Evolutionary conservation across 2,888 invertebrate genomes (phyloP), one percentile per base, ranked within the genome.

Genomic region (Chironomus tentans): DNA sequence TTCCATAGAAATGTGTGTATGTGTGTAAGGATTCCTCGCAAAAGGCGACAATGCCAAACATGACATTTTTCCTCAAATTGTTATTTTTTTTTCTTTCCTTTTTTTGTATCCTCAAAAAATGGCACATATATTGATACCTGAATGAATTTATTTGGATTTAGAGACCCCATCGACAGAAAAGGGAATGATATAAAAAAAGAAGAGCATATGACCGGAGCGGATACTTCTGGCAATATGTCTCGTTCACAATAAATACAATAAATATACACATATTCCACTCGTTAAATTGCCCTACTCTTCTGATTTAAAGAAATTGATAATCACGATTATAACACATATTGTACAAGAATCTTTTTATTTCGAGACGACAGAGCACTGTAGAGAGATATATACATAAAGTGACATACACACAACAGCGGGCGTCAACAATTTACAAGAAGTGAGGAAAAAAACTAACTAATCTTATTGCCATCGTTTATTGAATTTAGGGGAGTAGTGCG

Each of bases 281-380:
- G 24, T 61, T 73, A 73, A 62, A 62, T 46, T 18, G 72, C 38
- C 38, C 72, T 46, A 18, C 38, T 38, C 38, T 61, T 38, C 62
- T 46, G 72, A 73, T 73, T 73, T 73, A 73, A 73, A 73, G 46
- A 56, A 28, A 28, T 46, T 73, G 72, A 73, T 73, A 73, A 73
- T 73, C 72, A 73, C 72, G 72, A 73, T 73, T 56, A 73, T 73
- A 73, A 62, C 72, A 73, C 72, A 73, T 73, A 73, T 62, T 73
- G 72, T 73, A 73, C 72, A 73, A 62, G 50, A 73, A 62, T 71
- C 71, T 38, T 38, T 38, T 38, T 38, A 38, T 38, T 38, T 38
- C 38, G 38, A 38, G 10, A 38, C 7, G 38, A 38, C 38, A 38
- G 38, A 7, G 4, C n/a, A n/a, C 10, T 10, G 38, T 10, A 38